Evolutionary conservation across 2,113 vertebrate genomes (phyloP).

Genomic region (Hemiscyllium ocellatum): DNA sequence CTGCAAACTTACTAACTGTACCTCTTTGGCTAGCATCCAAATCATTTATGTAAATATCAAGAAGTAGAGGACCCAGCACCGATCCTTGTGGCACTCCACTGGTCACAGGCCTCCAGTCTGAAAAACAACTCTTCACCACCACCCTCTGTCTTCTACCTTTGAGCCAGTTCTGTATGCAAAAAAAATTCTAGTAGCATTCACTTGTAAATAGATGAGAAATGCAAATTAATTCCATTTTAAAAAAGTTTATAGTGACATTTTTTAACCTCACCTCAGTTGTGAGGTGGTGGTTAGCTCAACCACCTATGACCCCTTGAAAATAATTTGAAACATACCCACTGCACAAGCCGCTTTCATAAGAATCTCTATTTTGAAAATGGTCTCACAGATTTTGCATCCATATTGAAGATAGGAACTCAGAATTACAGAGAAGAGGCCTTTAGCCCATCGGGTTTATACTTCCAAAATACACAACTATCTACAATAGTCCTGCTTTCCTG

Average conservation of each 20-base stretch:
- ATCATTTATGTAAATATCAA: no score
- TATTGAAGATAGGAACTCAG: not conserved
- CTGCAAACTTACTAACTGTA: no score
- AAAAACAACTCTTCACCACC: no score
- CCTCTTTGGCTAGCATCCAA: no score
- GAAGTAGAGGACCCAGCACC: no score
- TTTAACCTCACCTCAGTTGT: not conserved
- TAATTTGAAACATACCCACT: not conserved
- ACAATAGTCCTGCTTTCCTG: no score
- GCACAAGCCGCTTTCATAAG: not conserved
- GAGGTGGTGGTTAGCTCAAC: not conserved
- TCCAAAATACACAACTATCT: no score
- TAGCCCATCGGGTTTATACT: no score
- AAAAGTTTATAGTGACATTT: not conserved
- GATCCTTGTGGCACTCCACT: no score
- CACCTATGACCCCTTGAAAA: not conserved
- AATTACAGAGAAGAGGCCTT: no score
- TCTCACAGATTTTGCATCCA: not conserved
- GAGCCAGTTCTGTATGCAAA: not conserved
- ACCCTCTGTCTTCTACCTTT: not conserved
- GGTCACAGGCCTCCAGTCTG: no score
- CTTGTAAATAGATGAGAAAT: not conserved
- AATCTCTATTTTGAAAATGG: not conserved
- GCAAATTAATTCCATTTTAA: not conserved
- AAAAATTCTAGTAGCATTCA: not conserved